Base-by-base conservation (phyloP, 2,113 vertebrate genomes). In the Neodontobutis hainanensis region DNA sequence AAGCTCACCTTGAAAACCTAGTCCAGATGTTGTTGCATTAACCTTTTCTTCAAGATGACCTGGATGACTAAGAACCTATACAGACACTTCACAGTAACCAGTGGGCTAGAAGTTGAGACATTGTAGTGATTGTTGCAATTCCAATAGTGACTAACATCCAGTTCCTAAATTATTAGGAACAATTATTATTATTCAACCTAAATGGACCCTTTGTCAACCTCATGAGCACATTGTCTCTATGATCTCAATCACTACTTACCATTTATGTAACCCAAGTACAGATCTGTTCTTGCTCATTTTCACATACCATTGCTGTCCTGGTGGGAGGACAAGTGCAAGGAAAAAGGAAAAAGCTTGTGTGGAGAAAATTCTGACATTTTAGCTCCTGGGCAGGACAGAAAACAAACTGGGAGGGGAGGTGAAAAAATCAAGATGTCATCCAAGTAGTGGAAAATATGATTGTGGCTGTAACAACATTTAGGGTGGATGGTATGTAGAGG, bases 391-490 rank as follows among this genome's bases (percentile, higher is more conserved):
- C 8, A 63, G 60, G 38, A 53, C 59, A 34, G 43, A 43, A 42
- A 47, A 56, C 9, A 64, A 34, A 68, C 14, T 0, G 58, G 79
- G 70, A 67, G 73, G 56, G 81, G 46, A 77, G 51, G 43, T 2
- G 0, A 68, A 80, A 80, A 61, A 43, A 66, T 44, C 10, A 10
- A 80, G 58, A 85, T 75, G 68, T 73, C 66, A 77, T 63, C 32
- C 11, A 62, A 14, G 44, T 64, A 48, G 8, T 71, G 80, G 80
- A 84, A 82, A 59, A 67, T 50, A 57, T 84, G 65, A 77, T 44
- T 10, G 48, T 62, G 61, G 62, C 46, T 49, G 59, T 74, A 60
- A 67, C 73, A 53, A 65, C 45, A 61, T 61, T 66, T 38, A 47
- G 64, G 73, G 58, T 50, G 70, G 66, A 77, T 56, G 56, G 43